Percentiles rank a stretch among this genome's conserved stretches.
Conservation (phyloP, 2,797 vertebrate species). For the Pseudomugil tenellus region DNA sequence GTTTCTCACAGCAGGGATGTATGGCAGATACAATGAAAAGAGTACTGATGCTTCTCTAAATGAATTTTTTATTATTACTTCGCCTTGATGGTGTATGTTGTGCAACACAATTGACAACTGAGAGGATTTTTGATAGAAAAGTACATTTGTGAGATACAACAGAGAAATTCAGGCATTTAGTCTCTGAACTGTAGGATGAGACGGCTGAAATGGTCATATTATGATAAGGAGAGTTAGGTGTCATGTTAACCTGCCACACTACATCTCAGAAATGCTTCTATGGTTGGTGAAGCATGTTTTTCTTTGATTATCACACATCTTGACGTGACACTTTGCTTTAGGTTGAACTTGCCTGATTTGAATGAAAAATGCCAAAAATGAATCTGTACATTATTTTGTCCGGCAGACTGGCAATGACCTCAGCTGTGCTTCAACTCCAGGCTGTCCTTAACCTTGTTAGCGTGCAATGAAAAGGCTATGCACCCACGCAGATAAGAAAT, state of each 20-base stretch:
- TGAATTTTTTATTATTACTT: constrained; percentile 17
- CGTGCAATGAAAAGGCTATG: constrained; percentile 34
- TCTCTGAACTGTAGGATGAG: no score
- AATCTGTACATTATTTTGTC: constrained; percentile 28
- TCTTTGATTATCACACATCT: constrained; percentile 52
- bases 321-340: constrained; percentile 22
- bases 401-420: constrained; percentile 31
- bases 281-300: constrained; percentile 48
- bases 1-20: constrained; percentile 64
- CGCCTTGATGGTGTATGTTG: neutral
- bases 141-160: no score
- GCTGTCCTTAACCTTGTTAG: constrained; percentile 49
- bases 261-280: constrained; percentile 6
- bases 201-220: constrained; percentile 12
- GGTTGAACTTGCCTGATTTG: constrained; percentile 40
- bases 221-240: no score
- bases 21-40: constrained; percentile 39
- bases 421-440: constrained; percentile 40
- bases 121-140: neutral
- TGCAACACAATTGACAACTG: neutral
- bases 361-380: constrained; percentile 49
- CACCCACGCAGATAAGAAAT: constrained; percentile 10
- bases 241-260: constrained; percentile 10
- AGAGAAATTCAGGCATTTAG: constrained; percentile 16
- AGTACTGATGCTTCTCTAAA: constrained; percentile 33